These are phyloP conservation scores for Cynaeus angustus DNA, from an alignment of 2,888 invertebrate species.

Conservation along the genomic window DNA sequence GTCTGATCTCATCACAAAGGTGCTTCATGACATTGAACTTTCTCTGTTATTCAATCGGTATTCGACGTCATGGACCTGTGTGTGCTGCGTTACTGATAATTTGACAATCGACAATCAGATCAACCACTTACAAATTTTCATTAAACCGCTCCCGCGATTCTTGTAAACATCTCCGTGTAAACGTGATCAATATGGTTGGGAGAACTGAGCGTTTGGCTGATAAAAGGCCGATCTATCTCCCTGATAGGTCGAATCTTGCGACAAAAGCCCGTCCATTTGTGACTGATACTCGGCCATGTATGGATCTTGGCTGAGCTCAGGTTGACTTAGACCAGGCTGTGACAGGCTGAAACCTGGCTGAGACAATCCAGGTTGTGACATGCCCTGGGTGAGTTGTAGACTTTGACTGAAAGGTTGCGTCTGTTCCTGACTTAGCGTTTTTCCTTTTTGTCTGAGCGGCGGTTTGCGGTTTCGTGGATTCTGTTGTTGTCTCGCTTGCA, in stretches of 20 bases:
- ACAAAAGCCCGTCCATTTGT: slow-evolving; percentile 95
- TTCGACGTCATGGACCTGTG: slow-evolving; percentile 62
- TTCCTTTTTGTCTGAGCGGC: slow-evolving; percentile 51
- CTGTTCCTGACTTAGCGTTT: slow-evolving; percentile 67
- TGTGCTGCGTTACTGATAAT: slow-evolving; percentile 65
- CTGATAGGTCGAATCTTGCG: slow-evolving; percentile 81
- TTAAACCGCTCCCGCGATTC: slow-evolving; percentile 69
- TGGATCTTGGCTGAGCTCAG: slow-evolving; percentile 87
- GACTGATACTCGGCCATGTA: slow-evolving; percentile 91
- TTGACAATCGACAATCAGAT: slow-evolving; percentile 65
- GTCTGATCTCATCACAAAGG: slow-evolving; percentile 49
- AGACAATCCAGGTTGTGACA: slow-evolving; percentile 83
- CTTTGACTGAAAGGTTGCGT: slow-evolving; percentile 77
- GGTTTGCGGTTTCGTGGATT: slow-evolving; percentile 62
- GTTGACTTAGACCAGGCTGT: slow-evolving; percentile 81
- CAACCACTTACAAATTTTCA: slow-evolving; percentile 68
- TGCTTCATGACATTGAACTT: slow-evolving; percentile 50
- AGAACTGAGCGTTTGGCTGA: slow-evolving; percentile 78
- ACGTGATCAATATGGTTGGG: slow-evolving; percentile 79
- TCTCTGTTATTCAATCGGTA: slow-evolving; percentile 59
- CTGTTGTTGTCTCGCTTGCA: slow-evolving; percentile 73
- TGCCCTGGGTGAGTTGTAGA: slow-evolving; percentile 81
- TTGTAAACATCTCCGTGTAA: slow-evolving; percentile 63
- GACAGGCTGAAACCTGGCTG: slow-evolving; percentile 80
- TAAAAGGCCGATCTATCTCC: slow-evolving; percentile 75